Percentiles rank a stretch among this genome's conserved stretches.
Conservation (phyloP, 2,113 vertebrate genomes). For the Colius striatus region DNA sequence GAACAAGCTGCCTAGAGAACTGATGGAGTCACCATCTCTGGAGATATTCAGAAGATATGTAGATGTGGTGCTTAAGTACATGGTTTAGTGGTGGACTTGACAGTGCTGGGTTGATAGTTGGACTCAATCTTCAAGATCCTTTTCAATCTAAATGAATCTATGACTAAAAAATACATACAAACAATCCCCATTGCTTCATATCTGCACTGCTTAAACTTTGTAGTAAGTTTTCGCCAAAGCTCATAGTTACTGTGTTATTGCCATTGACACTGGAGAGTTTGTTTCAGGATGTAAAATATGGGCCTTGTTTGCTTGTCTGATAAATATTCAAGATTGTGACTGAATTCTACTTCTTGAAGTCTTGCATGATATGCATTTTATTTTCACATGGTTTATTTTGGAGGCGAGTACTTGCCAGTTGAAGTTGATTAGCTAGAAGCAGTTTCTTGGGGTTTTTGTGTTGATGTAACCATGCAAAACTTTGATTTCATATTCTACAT, state of each 20-base stretch:
- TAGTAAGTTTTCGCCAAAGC: not conserved
- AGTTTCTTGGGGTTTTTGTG: not conserved
- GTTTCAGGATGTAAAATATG: not conserved
- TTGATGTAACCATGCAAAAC: not conserved
- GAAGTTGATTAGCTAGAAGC: not conserved
- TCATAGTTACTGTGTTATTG: not conserved
- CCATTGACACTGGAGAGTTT: not conserved
- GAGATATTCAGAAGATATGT: not conserved
- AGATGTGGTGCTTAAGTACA: too few relatives aligned
- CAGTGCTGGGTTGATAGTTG: not conserved
- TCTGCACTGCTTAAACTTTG: not conserved
- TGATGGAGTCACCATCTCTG: not conserved
- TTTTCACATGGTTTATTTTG: not conserved
- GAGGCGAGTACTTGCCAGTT: not conserved
- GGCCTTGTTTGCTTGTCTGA: not conserved
- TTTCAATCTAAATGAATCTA: not conserved
- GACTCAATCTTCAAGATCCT: not conserved
- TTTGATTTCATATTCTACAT: not conserved
- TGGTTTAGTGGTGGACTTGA: not conserved
- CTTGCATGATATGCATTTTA: not conserved
- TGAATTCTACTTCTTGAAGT: not conserved
- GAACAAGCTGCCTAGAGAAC: not conserved
- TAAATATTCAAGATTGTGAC: not conserved
- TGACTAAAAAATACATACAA: not conserved
- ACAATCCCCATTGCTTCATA: not conserved